Base-by-base conservation (phyloP, 2,113 vertebrate genomes). In the Scartelaos histophorus region DNA sequence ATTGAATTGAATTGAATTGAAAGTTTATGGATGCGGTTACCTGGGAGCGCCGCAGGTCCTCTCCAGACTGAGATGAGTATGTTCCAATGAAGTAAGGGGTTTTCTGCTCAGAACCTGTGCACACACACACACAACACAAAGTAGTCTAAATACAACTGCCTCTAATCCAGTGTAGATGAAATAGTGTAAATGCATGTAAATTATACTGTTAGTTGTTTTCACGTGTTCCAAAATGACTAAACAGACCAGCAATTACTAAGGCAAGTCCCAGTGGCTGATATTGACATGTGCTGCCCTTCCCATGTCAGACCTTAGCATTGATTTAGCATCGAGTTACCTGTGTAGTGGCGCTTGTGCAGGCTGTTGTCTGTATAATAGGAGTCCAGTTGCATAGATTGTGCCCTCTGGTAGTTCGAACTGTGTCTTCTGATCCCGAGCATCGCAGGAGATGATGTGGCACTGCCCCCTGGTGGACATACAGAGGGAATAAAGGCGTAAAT, bases 81-180 rank as follows among this genome's bases (percentile, higher is more conserved):
- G 97, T 97, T 85, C 95, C 96, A 86, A 99, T 98, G 92, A 97
- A 99, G 92, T 97, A 97, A 2, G 97, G 95, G 35, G 95, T 96
- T 80, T 95, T 94, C 90, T 97, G 98, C 90, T 95, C 97, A 78
- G 96, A 97, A 92, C 96, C 97, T 99, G 73, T 19, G 11, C 64
- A 49, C 2, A 76, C 66, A 49, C 2, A 76, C 66, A 69, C 29
- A 38, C 13, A 75, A 34, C 9, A 65, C 19, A 38, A 35, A 13
- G 29, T 29, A 29, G 29, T 29, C 29, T 29, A 2, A n/a, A n/a
- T 29, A 29, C 2, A 29, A 4, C 4, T 2, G 29, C 29, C 29
- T 29, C 29, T 4, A 29, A 29, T 2, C 29, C 29, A 29, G 29
- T 29, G 29, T 4, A 29, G 29, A n/a, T n/a, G n/a, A n/a, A 29